phyloP scores from a whole-genome alignment of 92 coral and sea anemone genomes.

The Umimayanthus chanpuru region DNA sequence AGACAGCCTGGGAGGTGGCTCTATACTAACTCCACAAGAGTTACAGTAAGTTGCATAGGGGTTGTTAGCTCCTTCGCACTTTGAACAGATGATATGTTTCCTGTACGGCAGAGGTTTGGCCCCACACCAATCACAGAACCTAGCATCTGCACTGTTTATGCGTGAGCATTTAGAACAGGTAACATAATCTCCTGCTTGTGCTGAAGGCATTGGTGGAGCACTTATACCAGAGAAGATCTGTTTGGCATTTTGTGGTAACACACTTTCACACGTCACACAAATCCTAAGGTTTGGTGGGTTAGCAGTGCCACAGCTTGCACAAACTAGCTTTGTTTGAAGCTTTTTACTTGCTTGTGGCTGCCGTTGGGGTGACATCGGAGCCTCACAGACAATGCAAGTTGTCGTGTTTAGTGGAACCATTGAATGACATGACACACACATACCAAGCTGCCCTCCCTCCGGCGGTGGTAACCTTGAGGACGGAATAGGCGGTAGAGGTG shows the following conservation, averaged over 20 bases:
- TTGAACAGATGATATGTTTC: conserved; percentile 78
- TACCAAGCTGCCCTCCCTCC: conserved; percentile 90
- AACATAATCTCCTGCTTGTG: conserved; percentile 77
- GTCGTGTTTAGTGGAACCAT: conserved; percentile 96
- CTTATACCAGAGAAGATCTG: conserved; percentile 79
- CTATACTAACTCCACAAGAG: conserved; percentile 90
- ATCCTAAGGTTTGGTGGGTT: conserved; percentile 88
- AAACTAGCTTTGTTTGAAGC: conserved; percentile 79
- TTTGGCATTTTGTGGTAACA: conserved; percentile 84
- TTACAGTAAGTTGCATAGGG: conserved; percentile 85
- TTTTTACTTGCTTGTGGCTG: conserved; percentile 88
- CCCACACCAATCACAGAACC: conserved; percentile 99
- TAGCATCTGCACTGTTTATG: conserved; percentile 94
- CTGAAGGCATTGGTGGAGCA: conserved; percentile 95
- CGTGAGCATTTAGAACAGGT: conserved; percentile 95
- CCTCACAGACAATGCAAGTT: conserved; percentile 89
- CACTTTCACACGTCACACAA: conserved; percentile 92
- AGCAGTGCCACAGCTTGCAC: conserved; percentile 90
- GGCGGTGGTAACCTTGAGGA: conserved; percentile 92
- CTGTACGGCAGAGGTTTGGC: conserved; percentile 79
- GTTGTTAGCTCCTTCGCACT: conserved; percentile 83
- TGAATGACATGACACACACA: conserved; percentile 95
- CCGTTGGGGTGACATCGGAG: conserved; percentile 93
- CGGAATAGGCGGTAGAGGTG: conserved; percentile 88
- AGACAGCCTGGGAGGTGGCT: conserved; percentile 92